These are phyloP conservation scores for Brachionichthys hirsutus DNA, from an alignment of 2,113 vertebrate species.

Conservation along the genomic window DNA sequence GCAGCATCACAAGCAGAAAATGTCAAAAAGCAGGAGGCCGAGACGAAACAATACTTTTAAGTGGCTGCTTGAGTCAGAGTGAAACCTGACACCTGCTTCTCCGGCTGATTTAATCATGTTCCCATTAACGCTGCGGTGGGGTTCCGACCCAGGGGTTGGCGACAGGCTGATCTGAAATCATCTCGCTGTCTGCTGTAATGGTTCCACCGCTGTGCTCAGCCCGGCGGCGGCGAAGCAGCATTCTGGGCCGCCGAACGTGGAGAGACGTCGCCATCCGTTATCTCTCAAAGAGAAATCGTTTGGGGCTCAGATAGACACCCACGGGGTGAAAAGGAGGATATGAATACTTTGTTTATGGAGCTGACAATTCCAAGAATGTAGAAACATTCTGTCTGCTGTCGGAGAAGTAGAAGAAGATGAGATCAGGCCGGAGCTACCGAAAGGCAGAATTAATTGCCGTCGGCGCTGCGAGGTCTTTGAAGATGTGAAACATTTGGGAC, in stretches of 20 bases:
- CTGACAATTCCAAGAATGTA: conserved; percentile 40
- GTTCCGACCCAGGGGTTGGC: conserved; percentile 33
- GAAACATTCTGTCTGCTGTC: conserved; percentile 24
- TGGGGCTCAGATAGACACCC: conserved; percentile 28
- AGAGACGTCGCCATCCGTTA: conserved; percentile 43
- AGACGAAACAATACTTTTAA: conserved; percentile 30
- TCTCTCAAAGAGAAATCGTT: conserved; percentile 46
- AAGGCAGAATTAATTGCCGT: conserved; percentile 47
- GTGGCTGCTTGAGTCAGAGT: conserved; percentile 27
- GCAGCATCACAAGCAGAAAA: too few relatives aligned
- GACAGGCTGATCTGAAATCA: conserved; percentile 53
- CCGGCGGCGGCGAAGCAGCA: conserved; percentile 10
- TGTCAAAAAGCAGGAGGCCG: background rate
- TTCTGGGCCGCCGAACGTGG: conserved; percentile 26
- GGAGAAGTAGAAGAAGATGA: conserved; percentile 18
- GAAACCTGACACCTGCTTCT: conserved; percentile 42
- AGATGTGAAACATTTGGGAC: conserved; percentile 57
- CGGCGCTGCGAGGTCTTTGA: conserved; percentile 9
- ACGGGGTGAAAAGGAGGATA: conserved; percentile 26
- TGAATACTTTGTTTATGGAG: conserved; percentile 41
- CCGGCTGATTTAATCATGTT: conserved; percentile 49
- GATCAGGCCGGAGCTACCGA: conserved; percentile 20
- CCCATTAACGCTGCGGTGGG: conserved; percentile 25
- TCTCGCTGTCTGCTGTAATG: conserved; percentile 48
- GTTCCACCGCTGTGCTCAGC: conserved; percentile 36